Conservation (phyloP, 2,888 invertebrate genomes). For the Metellina segmentata region DNA sequence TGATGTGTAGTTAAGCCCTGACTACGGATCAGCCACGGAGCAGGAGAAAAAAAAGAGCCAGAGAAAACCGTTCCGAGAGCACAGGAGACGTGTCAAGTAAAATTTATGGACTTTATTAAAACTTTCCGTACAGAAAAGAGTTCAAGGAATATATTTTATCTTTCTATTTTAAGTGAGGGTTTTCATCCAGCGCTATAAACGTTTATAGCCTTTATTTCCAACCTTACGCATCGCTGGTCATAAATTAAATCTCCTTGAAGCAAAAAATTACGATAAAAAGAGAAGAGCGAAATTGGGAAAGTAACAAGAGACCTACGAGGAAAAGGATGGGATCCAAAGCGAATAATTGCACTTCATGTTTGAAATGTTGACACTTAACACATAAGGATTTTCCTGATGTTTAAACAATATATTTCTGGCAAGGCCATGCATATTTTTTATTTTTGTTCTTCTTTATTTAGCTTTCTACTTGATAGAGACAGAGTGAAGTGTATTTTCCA, state of each 20-base stretch:
- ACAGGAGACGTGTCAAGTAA: conserved; percentile 20
- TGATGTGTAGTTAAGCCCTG: conserved; percentile 54
- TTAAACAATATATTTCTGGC: conserved; percentile 55
- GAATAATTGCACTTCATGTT: conserved; percentile 52
- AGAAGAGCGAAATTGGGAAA: conserved; percentile 9
- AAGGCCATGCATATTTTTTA: conserved; percentile 38
- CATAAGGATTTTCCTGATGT: conserved; percentile 55
- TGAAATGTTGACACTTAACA: conserved; percentile 68
- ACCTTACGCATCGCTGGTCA: conserved; percentile 45
- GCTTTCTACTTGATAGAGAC: conserved; percentile 11
- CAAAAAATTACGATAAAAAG: conserved; percentile 28
- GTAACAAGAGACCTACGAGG: conserved; percentile 36
- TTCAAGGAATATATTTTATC: conserved; percentile 43
- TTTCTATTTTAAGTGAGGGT: conserved; percentile 38
- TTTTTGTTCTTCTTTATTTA: conserved; percentile 3
- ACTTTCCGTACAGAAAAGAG: conserved; percentile 16
- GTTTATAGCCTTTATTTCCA: conserved; percentile 56
- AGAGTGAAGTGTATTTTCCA: conserved; percentile 19
- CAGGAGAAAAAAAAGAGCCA: neutral
- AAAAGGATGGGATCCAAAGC: conserved; percentile 34
- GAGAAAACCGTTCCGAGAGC: neutral
- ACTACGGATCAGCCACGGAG: conserved; percentile 12
- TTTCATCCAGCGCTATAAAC: conserved; percentile 46
- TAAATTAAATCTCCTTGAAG: conserved; percentile 45
- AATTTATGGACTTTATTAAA: conserved; percentile 66